Evolutionary conservation across 1,140 invertebrate species (phyloP).

Genomic region (Bombus confusus): DNA sequence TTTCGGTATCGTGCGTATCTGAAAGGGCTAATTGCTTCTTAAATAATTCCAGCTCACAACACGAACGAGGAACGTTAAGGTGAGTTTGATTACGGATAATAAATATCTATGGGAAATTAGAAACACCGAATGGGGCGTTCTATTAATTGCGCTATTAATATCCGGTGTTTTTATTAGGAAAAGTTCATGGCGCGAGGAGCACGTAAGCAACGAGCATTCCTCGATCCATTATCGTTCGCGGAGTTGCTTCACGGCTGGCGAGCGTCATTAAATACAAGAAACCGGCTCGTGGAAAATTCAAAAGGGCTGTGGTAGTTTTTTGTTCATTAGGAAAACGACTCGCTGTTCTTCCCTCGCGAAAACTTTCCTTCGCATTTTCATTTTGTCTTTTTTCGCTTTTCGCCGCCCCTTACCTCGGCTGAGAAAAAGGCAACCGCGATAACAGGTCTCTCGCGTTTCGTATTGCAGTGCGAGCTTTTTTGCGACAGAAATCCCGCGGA

Average conservation of each 20-base stretch:
- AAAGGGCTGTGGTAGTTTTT: conserved; percentile 13
- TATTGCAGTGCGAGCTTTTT: not conserved
- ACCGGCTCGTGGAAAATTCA: conserved; percentile 28
- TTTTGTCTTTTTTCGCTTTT: not conserved
- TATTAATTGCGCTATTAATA: conserved; percentile 26
- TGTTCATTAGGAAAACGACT: conserved; percentile 22
- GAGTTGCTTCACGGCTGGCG: conserved; percentile 15
- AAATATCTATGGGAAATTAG: not conserved
- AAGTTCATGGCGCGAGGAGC: not conserved
- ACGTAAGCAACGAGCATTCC: conserved; percentile 20
- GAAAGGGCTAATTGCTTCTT: too few relatives aligned
- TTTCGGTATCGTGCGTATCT: too few relatives aligned
- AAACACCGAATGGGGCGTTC: not conserved
- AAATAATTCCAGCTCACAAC: too few relatives aligned
- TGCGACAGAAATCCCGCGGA: not conserved
- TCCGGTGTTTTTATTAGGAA: not conserved
- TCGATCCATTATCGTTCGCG: conserved; percentile 30
- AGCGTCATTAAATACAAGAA: conserved; percentile 28
- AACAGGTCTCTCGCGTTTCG: not conserved
- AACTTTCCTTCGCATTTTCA: not conserved
- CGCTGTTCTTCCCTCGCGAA: not conserved
- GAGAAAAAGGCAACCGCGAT: not conserved
- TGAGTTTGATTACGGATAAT: not conserved
- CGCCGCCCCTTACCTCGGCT: not conserved
- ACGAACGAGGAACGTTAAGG: not conserved